phyloP scores from a whole-genome alignment of 2,888 invertebrate genomes.

The Pristionchus exspectatus region DNA sequence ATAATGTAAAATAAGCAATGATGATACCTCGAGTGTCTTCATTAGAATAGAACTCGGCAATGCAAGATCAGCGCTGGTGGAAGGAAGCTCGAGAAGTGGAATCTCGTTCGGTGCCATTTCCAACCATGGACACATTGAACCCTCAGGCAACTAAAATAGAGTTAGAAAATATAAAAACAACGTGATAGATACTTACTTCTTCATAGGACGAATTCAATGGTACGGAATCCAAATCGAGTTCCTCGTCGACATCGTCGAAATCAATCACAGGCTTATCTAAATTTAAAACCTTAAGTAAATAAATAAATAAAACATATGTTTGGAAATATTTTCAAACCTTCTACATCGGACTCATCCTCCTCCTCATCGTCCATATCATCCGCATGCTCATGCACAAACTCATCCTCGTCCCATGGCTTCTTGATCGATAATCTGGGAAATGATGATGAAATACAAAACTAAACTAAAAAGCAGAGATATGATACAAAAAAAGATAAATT shows the following conservation, averaged over 20 bases:
- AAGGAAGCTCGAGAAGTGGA: constrained; percentile 67
- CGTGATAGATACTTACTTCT: neutral
- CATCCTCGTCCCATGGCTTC: constrained; percentile 56
- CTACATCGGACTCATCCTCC: constrained; percentile 54
- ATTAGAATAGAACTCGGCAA: constrained; percentile 60
- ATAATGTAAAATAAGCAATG: neutral
- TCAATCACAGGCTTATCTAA: constrained; percentile 46
- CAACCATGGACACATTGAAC: constrained; percentile 69
- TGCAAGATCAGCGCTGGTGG: constrained; percentile 64
- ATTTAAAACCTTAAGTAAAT: neutral
- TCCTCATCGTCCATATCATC: constrained; percentile 54
- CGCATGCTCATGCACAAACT: constrained; percentile 49
- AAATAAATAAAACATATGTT: neutral
- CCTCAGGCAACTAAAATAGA: constrained; percentile 51
- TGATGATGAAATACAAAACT: constrained; percentile 16
- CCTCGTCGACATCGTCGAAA: constrained; percentile 50
- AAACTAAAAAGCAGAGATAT: neutral
- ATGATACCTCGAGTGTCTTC: constrained; percentile 63
- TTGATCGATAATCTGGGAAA: constrained; percentile 14
- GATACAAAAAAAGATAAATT: neutral
- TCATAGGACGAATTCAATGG: constrained; percentile 1
- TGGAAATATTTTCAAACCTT: neutral
- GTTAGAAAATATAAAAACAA: neutral
- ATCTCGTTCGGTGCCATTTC: constrained; percentile 63
- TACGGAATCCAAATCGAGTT: constrained; percentile 53